Evolutionary conservation across 2,113 vertebrate genomes (phyloP), one percentile per base, ranked within the genome.

Genomic region (Oryzias melastigma): DNA sequence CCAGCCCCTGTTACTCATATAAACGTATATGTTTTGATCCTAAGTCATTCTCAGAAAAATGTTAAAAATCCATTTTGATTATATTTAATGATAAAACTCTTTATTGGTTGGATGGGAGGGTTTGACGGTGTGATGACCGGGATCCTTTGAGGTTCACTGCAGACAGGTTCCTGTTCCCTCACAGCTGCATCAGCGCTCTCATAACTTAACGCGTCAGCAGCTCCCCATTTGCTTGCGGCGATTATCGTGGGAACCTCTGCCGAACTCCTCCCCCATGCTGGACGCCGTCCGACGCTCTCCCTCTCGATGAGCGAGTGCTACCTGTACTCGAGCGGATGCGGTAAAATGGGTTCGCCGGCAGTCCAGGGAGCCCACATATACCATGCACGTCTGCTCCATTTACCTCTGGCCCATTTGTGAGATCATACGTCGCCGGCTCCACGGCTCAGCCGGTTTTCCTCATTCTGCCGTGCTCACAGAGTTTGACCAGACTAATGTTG

Each of bases 261-360:
- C 65, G 61, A 66, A 81, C 77, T 71, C 25, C 14, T 53, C 62
- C 63, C 57, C 52, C 72, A 68, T 68, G 62, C 56, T 7, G 57
- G 52, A 60, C 29, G 66, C 59, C 54, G 48, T 52, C 35, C 29
- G 58, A 62, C 84, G 73, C 81, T 68, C 78, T 90, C 87, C 88
- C 86, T 91, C 89, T 88, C 71, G 0, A 69, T 89, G 90, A 91
- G 77, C 83, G 74, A 92, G 86, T 85, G 82, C 58, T 24, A 70
- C 60, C 50, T 61, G 83, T 71, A 78, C 73, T 58, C 58, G 4
- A 78, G 76, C 86, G 90, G 89, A 89, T 85, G 91, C 87, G 82
- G 75, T 90, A 90, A 91, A 92, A 92, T 91, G 85, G 90, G 78
- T 91, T 88, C 89, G 65, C 40, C 81, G 80, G 80, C 87, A 75